Evolutionary conservation across 2,113 vertebrate genomes (phyloP).

Genomic region (Ammospiza nelsoni): DNA sequence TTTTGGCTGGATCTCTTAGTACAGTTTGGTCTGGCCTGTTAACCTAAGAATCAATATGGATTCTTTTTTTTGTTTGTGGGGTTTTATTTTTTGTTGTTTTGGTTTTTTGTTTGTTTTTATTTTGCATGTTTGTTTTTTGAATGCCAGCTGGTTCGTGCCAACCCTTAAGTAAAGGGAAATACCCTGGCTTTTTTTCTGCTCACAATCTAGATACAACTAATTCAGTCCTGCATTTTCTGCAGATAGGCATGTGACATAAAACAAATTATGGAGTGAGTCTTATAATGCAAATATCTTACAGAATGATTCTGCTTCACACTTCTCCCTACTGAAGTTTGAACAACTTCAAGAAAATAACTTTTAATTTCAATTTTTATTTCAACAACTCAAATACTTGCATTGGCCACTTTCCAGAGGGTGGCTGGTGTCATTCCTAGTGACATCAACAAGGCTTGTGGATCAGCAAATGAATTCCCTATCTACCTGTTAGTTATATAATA

Average conservation of each 20-base stretch:
- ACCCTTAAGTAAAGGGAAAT: neutral
- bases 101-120: neutral
- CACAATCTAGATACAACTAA: neutral
- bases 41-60: neutral
- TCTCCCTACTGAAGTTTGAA: conserved; percentile 49
- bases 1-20: neutral
- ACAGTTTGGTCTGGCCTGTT: neutral
- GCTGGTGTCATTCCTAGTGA: conserved; percentile 43
- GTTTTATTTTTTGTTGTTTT: too few species aligned
- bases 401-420: conserved; percentile 27
- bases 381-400: conserved; percentile 29
- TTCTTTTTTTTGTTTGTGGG: neutral
- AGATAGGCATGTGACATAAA: conserved; percentile 13
- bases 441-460: neutral
- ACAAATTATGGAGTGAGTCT: neutral
- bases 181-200: neutral
- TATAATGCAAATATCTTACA: conserved; percentile 16
- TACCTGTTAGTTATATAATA: neutral
- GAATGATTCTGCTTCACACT: conserved; percentile 40
- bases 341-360: conserved; percentile 56
- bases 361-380: neutral
- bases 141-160: neutral
- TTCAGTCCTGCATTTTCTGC: conserved; percentile 37
- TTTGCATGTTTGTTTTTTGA: neutral
- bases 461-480: neutral